Conservation (phyloP, 2,888 invertebrate genomes). For the Agonopterix arenella region DNA sequence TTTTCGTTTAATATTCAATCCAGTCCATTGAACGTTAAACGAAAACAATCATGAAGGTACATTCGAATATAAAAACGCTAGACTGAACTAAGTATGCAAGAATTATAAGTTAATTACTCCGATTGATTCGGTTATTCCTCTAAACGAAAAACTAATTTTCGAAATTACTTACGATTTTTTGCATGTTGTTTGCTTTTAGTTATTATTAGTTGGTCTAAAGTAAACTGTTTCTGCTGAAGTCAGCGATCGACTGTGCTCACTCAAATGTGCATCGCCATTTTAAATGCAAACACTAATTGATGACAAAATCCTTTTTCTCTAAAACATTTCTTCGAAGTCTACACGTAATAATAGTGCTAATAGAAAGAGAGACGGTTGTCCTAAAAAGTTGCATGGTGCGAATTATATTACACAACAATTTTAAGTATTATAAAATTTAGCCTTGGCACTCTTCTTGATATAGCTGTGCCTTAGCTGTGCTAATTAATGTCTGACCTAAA, state of each 20-base stretch:
- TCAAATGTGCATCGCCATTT: conserved; percentile 23
- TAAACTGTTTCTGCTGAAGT: conserved; percentile 25
- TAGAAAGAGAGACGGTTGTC: conserved; percentile 38
- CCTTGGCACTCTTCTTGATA: too few species aligned
- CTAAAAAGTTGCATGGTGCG: conserved; percentile 35
- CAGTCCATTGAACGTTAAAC: too few species aligned
- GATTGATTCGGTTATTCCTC: too few species aligned
- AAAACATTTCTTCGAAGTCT: conserved; percentile 32
- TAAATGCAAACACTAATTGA: conserved; percentile 46
- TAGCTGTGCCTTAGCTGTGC: too few species aligned
- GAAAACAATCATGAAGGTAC: too few species aligned
- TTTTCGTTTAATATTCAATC: too few species aligned
- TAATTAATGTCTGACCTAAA: too few species aligned
- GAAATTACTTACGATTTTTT: conserved; percentile 48
- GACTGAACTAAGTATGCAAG: too few species aligned
- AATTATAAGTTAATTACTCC: too few species aligned
- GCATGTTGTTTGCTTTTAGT: conserved; percentile 34
- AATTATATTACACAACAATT: conserved; percentile 18
- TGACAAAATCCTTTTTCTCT: conserved; percentile 44
- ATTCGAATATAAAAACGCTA: too few species aligned
- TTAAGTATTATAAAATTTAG: too few species aligned
- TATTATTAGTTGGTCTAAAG: conserved; percentile 18
- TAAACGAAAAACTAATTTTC: too few species aligned
- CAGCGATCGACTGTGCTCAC: conserved; percentile 39
- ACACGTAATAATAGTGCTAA: conserved; percentile 57